These are phyloP conservation scores for Laticauda colubrina DNA, from an alignment of 2,113 vertebrate genomes.

Conservation along the genomic window DNA sequence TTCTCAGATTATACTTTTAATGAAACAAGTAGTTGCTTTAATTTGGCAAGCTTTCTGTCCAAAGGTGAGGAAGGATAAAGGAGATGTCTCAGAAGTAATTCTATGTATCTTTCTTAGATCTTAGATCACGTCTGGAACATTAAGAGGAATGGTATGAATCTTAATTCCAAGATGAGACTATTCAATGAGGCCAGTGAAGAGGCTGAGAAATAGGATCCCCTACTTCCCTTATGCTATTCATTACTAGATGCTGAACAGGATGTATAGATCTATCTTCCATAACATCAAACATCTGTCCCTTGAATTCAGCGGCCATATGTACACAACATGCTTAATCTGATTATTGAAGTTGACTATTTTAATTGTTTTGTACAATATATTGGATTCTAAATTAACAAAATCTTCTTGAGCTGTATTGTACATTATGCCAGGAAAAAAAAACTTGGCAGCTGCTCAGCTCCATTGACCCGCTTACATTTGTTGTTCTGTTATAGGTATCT, in stretches of 20 bases:
- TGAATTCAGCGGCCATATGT: neutral
- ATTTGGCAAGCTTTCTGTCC: no score
- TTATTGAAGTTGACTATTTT: neutral
- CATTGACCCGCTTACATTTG: neutral
- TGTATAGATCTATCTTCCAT: no score
- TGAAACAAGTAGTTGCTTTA: no score
- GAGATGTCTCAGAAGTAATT: no score
- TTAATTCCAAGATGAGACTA: neutral
- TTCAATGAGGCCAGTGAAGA: neutral
- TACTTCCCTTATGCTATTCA: neutral
- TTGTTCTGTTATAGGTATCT: neutral
- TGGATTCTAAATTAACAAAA: neutral
- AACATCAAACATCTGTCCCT: neutral
- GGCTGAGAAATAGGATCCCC: neutral
- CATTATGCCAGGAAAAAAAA: neutral
- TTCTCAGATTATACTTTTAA: no score
- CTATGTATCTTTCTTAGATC: no score
- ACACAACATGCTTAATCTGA: neutral
- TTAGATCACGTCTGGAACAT: neutral
- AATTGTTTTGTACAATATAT: neutral
- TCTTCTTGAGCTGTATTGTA: neutral
- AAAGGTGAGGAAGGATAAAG: no score
- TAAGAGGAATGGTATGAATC: neutral
- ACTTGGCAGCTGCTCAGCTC: neutral
- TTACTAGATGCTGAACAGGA: neutral